Evolutionary conservation across 2,888 invertebrate genomes (phyloP).

Genomic region (Automeris io): DNA sequence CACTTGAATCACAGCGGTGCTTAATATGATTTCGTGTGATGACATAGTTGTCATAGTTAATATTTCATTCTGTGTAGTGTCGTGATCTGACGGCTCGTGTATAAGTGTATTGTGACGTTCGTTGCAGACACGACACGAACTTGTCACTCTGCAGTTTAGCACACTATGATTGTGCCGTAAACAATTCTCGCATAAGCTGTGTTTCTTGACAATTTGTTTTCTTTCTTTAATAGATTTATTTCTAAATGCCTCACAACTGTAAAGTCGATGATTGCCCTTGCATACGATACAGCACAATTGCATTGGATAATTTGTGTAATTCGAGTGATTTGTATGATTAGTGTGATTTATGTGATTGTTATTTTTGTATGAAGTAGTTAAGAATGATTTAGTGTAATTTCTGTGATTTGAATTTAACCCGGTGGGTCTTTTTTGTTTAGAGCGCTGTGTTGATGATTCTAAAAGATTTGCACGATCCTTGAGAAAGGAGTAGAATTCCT

Average conservation of each 20-base stretch:
- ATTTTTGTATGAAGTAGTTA: not conserved
- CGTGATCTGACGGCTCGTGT: not conserved
- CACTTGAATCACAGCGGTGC: no score
- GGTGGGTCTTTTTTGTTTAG: slow-evolving; percentile 1
- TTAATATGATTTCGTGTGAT: no score
- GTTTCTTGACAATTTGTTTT: slow-evolving; percentile 4
- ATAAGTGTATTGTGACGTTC: not conserved
- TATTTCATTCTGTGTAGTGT: slow-evolving; percentile 8
- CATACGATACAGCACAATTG: slow-evolving; percentile 15
- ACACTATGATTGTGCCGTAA: slow-evolving; percentile 11
- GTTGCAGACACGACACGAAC: slow-evolving; percentile 18
- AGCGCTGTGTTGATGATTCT: slow-evolving; percentile 15
- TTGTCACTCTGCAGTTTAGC: slow-evolving; percentile 14
- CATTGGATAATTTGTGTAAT: not conserved
- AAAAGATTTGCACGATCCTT: slow-evolving; percentile 20
- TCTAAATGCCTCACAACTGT: slow-evolving; percentile 16
- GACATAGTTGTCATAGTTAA: no score
- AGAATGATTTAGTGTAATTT: no score
- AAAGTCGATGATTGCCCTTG: slow-evolving; percentile 14
- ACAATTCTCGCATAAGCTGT: slow-evolving; percentile 12
- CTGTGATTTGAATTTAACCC: no score
- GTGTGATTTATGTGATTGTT: not conserved
- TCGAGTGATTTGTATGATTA: slow-evolving; percentile 7
- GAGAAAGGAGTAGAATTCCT: slow-evolving; percentile 19
- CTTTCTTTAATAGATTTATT: slow-evolving; percentile 9